Evolutionary conservation across 2,113 vertebrate species (phyloP).

Genomic region (Corapipo altera): DNA sequence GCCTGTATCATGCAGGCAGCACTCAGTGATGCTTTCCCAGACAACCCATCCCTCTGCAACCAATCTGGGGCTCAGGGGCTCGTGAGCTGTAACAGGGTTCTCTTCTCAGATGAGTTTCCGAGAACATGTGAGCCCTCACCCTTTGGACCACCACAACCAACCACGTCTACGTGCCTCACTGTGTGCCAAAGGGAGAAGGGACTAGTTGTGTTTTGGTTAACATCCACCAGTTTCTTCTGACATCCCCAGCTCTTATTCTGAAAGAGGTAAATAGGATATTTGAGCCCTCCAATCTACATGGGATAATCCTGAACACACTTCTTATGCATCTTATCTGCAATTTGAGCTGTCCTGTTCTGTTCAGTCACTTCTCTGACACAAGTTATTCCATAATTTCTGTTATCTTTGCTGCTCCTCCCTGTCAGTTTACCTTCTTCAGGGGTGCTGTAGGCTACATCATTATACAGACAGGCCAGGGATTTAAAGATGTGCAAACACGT

Average conservation of each 20-base stretch:
- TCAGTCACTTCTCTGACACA: not conserved
- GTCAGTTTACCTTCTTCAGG: not conserved
- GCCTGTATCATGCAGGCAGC: not conserved
- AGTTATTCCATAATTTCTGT: not conserved
- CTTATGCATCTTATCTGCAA: not conserved
- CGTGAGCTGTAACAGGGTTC: not conserved
- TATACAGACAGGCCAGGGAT: not conserved
- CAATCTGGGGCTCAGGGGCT: not conserved
- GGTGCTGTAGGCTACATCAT: not conserved
- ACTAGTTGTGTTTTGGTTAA: not conserved
- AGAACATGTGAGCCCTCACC: not conserved
- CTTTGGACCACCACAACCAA: fast-evolving
- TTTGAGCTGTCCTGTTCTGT: not conserved
- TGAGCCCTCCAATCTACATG: not conserved
- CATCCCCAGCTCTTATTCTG: not conserved
- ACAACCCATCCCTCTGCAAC: not conserved
- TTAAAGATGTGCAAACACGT: not conserved
- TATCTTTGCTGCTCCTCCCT: not conserved
- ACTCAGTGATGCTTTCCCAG: not conserved
- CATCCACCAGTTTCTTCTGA: not conserved
- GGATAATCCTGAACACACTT: not conserved
- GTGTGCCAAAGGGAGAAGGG: not conserved
- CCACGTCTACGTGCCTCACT: fast-evolving
- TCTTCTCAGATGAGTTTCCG: not conserved
- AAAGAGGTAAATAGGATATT: not conserved